phyloP scores from a whole-genome alignment of 1,140 invertebrate genomes.

The Nephotettix cincticeps region DNA sequence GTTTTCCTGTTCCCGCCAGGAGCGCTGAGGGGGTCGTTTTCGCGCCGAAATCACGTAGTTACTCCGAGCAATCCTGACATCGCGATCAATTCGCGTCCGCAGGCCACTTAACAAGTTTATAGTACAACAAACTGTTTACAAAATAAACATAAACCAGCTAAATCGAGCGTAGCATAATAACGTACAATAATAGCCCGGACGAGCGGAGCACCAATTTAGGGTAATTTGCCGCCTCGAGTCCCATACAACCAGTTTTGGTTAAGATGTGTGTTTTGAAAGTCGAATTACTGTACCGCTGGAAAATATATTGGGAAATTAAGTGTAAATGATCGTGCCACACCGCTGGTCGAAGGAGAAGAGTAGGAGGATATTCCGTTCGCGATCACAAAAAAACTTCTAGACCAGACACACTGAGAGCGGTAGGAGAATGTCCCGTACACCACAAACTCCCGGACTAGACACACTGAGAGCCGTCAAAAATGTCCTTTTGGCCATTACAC shows the following conservation, averaged over 20 bases:
- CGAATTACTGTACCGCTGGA: conserved; percentile 1
- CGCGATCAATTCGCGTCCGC: neutral
- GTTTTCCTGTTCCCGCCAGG: too few species aligned
- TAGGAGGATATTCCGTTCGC: too few species aligned
- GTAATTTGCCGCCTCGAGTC: conserved; percentile 16
- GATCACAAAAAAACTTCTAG: too few species aligned
- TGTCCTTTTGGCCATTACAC: too few species aligned
- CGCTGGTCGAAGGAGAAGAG: too few species aligned
- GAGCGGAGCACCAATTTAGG: neutral
- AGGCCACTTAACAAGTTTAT: conserved; percentile 2
- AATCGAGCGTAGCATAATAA: conserved; percentile 12
- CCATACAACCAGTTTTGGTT: conserved; percentile 19
- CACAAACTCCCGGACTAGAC: too few species aligned
- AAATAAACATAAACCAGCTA: conserved; percentile 12
- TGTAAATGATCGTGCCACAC: conserved; percentile 7
- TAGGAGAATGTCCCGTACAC: too few species aligned
- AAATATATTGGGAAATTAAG: conserved; percentile 23
- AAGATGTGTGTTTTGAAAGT: conserved; percentile 23
- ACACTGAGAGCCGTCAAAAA: too few species aligned
- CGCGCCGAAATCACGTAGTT: neutral
- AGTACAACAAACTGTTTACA: conserved; percentile 12
- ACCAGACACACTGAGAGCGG: too few species aligned
- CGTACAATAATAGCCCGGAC: conserved; percentile 3
- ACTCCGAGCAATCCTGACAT: neutral
- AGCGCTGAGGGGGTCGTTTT: too few species aligned